Evolutionary conservation across 2,113 vertebrate genomes (phyloP), one percentile per base, ranked within the genome.

Genomic region (Motacilla tschutschensis): DNA sequence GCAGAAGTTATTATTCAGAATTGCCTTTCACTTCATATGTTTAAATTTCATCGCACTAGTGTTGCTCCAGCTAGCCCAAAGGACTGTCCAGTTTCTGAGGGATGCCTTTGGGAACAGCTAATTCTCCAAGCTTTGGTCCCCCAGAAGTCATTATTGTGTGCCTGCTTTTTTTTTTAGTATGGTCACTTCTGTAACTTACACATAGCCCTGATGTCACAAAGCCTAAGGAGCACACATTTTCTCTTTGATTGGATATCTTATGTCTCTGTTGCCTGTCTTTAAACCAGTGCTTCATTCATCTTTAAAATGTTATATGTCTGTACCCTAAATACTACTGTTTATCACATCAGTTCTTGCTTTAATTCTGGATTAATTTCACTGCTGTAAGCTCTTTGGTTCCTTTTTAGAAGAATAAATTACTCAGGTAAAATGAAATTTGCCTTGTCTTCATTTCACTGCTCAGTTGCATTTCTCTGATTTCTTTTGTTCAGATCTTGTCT

Each of bases 171-270:
- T 70, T 10, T 33, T 33, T 33, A 33, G 9, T 53, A 2, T 19
- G 5, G 16, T 66, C 10, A 9, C 6, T 36, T 43, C 0, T 3
- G 1, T 40, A 59, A 36, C 12, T 47, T 35, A 25, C 0, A 5
- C 24, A 25, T 31, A 63, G 8, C 14, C 21, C 35, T 15, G 29
- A 36, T 62, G 26, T 54, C n/a, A 26, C 17, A n/a, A 41, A 67
- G 53, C 14, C 10, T 24, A 11, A 28, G 47, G 15, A 62, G 17
- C 17, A 5, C 5, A 5, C 13, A 22, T 26, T 8, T 59, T 72
- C 13, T 46, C 48, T 73, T 65, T 8, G 5, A 43, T n/a, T 51
- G 21, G 7, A 1, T 77, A 8, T 38, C 12, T 46, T 50, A 10
- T 3, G 19, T 60, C 33, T 54, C 14, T 40, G 28, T 59, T 79